These are phyloP conservation scores for Nomada hirtipes DNA, from an alignment of 2,888 invertebrate genomes.

Conservation along the genomic window DNA sequence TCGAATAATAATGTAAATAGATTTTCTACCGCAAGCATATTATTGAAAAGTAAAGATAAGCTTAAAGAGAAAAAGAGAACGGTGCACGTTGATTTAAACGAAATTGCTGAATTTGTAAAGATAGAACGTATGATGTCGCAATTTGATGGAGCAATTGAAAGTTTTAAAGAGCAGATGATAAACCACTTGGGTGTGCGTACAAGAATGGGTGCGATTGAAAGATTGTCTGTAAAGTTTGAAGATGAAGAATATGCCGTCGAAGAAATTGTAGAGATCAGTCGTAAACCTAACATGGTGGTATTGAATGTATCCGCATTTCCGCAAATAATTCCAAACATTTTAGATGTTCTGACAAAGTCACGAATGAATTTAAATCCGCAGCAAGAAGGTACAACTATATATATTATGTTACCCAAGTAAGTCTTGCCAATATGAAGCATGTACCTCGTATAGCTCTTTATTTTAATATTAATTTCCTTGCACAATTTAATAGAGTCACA, in stretches of 20 bases:
- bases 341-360: constrained; percentile 91
- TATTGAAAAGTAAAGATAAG: constrained; percentile 73
- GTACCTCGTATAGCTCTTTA: neutral
- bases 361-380: constrained; percentile 97
- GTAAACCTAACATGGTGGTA: constrained; percentile 94
- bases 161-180: constrained; percentile 91
- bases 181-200: constrained; percentile 93
- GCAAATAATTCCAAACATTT: constrained; percentile 92
- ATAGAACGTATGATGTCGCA: constrained; percentile 88
- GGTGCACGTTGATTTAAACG: constrained; percentile 88
- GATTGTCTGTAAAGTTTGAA: constrained; percentile 90
- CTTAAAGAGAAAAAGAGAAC: constrained; percentile 83
- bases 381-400: constrained; percentile 96
- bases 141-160: constrained; percentile 88
- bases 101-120: constrained; percentile 90
- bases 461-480: constrained; percentile 30
- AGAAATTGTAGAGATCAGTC: constrained; percentile 94
- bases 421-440: constrained; percentile 61
- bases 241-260: constrained; percentile 93
- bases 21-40: constrained; percentile 47
- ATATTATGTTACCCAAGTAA: constrained; percentile 94
- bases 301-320: constrained; percentile 94
- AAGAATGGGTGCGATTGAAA: constrained; percentile 92
- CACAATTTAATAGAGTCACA: constrained; percentile 88
- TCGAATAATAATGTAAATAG: neutral